Evolutionary conservation across 2,797 vertebrate genomes (phyloP).

Genomic region (Cynopterus sphinx): DNA sequence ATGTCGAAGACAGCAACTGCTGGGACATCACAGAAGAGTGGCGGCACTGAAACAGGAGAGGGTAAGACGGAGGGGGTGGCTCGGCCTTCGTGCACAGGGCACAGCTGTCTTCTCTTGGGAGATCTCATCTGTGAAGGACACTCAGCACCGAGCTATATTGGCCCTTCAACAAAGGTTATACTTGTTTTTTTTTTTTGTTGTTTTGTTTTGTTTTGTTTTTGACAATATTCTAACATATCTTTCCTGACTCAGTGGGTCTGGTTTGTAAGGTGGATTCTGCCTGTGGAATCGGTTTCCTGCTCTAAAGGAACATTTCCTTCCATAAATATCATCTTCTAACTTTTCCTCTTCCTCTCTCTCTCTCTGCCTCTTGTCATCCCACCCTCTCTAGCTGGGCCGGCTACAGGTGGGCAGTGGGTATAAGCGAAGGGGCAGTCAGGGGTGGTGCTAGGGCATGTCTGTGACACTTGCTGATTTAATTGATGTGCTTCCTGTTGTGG

Average conservation of each 20-base stretch:
- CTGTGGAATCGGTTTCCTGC: background rate
- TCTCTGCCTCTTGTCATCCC: background rate
- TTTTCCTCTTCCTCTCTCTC: background rate
- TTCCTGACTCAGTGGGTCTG: background rate
- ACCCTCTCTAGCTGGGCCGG: background rate
- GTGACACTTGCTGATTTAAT: background rate
- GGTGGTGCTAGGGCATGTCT: background rate
- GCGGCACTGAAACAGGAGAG: fast-evolving
- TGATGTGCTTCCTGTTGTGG: background rate
- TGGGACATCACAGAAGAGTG: fast-evolving
- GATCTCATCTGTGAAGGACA: background rate
- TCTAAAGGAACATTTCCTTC: background rate
- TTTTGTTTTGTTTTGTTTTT: background rate
- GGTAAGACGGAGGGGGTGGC: background rate
- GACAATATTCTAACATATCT: background rate
- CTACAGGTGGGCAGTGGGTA: background rate
- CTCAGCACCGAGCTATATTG: fast-evolving
- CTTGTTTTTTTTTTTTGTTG: too few relatives aligned
- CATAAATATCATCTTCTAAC: background rate
- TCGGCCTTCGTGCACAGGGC: background rate
- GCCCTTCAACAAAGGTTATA: background rate
- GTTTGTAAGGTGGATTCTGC: background rate
- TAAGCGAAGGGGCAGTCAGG: fast-evolving
- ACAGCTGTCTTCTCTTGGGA: fast-evolving
- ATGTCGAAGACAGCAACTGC: fast-evolving